phyloP scores from a whole-genome alignment of 2,113 vertebrate genomes.

The Ellobius talpinus region DNA sequence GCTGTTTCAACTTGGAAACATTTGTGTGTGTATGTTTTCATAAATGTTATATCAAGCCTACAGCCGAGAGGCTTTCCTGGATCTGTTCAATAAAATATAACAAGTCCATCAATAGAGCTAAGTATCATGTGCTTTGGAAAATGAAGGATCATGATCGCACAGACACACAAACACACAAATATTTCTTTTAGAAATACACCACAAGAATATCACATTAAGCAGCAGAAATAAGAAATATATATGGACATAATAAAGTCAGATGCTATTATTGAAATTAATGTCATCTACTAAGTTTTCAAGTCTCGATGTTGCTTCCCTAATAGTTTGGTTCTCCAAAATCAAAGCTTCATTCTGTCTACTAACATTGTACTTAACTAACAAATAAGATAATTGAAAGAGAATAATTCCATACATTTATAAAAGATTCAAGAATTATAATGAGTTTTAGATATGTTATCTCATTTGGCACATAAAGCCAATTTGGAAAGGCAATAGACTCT shows the following conservation, averaged over 20 bases:
- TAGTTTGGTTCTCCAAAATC: not conserved
- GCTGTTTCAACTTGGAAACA: slow-evolving; percentile 41
- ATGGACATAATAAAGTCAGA: not conserved
- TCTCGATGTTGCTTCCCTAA: not conserved
- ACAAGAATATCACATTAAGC: not conserved
- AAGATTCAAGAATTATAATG: not conserved
- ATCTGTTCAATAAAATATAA: slow-evolving; percentile 69
- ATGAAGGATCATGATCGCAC: not conserved
- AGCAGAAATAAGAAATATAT: not conserved
- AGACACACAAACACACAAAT: not conserved
- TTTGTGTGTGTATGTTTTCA: slow-evolving; percentile 63
- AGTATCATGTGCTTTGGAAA: not conserved
- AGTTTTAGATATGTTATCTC: not conserved
- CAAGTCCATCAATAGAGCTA: slow-evolving; percentile 53
- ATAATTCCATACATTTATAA: not conserved
- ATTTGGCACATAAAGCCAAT: not conserved
- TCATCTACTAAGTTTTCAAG: not conserved
- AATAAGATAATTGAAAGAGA: not conserved
- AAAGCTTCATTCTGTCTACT: not conserved
- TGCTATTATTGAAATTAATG: not conserved
- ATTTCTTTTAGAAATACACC: not conserved
- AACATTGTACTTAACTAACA: not conserved
- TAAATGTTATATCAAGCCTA: slow-evolving; percentile 62
- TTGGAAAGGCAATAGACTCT: not conserved
- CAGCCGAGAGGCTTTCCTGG: not conserved